phyloP scores from a whole-genome alignment of 1,140 invertebrate species.

The Stegodyphus mimosarum region DNA sequence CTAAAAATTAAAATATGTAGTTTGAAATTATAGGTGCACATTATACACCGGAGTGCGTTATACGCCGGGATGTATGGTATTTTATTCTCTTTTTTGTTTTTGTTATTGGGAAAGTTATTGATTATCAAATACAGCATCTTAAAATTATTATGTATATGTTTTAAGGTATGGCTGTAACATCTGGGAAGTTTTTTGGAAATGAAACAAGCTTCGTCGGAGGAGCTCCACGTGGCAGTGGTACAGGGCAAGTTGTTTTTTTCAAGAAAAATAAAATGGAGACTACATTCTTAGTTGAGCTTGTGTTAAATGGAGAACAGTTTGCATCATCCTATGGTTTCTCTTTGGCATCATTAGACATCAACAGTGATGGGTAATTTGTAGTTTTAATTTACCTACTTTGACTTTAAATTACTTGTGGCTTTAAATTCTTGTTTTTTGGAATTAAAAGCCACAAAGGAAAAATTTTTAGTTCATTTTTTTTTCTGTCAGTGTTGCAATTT shows the following conservation, averaged over 20 bases:
- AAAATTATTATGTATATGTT: constrained; percentile 53
- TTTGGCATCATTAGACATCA: constrained; percentile 83
- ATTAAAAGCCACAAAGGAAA: background rate
- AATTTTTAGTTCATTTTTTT: background rate
- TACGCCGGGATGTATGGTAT: too few species aligned
- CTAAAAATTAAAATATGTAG: too few species aligned
- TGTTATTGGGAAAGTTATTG: too few species aligned
- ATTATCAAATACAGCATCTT: too few species aligned
- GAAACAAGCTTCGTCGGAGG: constrained; percentile 81
- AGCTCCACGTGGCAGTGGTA: constrained; percentile 84
- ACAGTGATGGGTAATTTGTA: constrained; percentile 81
- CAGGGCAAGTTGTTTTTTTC: constrained; percentile 87
- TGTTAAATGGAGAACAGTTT: constrained; percentile 64
- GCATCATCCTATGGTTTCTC: constrained; percentile 83
- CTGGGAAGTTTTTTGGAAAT: constrained; percentile 76
- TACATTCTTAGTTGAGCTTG: constrained; percentile 59
- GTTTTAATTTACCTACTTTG: background rate
- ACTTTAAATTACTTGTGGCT: too few species aligned
- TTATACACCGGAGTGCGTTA: too few species aligned
- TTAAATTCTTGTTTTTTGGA: background rate
- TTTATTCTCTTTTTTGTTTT: too few species aligned
- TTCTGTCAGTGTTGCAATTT: background rate
- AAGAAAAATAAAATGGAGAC: constrained; percentile 70
- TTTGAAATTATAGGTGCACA: too few species aligned
- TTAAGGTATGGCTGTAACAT: constrained; percentile 86